Conservation (phyloP, 1,140 invertebrate species). For the Centruroides vittatus region DNA sequence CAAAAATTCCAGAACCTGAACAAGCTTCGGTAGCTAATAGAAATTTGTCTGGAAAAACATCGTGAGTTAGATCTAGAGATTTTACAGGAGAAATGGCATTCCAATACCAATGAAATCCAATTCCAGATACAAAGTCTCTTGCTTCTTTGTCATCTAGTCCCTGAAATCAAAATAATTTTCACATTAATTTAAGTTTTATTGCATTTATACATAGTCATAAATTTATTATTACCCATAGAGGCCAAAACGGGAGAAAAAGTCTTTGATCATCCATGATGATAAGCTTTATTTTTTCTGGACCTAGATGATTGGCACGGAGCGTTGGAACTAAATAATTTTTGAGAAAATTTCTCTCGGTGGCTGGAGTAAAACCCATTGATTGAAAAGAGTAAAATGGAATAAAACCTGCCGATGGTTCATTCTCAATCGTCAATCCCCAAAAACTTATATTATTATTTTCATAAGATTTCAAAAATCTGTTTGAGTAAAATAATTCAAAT, state of each 20-base stretch:
- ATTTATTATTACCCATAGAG: conserved; percentile 35
- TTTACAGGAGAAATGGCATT: conserved; percentile 39
- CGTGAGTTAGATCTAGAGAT: conserved; percentile 39
- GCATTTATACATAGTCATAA: background rate
- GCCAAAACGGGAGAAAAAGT: conserved; percentile 42
- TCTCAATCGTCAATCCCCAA: conserved; percentile 47
- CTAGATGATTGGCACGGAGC: conserved; percentile 38
- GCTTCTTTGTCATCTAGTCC: conserved; percentile 36
- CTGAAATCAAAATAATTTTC: conserved; percentile 22
- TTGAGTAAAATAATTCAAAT: no score
- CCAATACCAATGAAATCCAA: conserved; percentile 64
- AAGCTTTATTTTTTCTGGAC: conserved; percentile 33
- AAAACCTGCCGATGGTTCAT: conserved; percentile 39
- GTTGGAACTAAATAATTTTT: conserved; percentile 49
- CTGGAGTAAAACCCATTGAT: conserved; percentile 56
- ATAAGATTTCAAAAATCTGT: conserved; percentile 45
- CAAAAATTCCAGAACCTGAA: conserved; percentile 31
- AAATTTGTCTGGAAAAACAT: conserved; percentile 49
- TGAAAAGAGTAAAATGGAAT: conserved; percentile 44
- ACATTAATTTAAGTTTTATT: no score
- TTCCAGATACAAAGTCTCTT: conserved; percentile 57
- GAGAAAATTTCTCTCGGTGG: conserved; percentile 44
- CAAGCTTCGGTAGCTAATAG: conserved; percentile 63
- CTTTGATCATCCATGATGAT: conserved; percentile 59
- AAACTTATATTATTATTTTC: conserved; percentile 35